Conservation (phyloP, 2,888 invertebrate genomes). For the Standfussiana lucernea region DNA sequence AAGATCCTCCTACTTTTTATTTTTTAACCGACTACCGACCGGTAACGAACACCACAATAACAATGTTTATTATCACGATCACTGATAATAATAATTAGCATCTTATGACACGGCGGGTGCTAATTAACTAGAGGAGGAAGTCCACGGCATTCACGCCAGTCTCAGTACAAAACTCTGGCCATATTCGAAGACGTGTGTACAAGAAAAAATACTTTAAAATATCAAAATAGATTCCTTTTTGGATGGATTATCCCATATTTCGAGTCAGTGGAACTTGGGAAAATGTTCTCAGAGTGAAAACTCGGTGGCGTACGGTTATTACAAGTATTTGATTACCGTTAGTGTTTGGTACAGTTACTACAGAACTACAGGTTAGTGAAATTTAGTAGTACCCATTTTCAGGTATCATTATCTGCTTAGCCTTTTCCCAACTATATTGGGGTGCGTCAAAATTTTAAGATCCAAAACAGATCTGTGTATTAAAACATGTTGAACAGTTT, state of each 20-base stretch:
- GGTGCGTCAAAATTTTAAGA: not conserved
- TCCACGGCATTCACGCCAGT: not conserved
- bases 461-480: not conserved
- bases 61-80: constrained; percentile 49
- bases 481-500: not conserved
- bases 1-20: too few relatives aligned
- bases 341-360: constrained; percentile 48
- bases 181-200: not conserved
- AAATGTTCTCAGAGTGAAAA: constrained; percentile 46
- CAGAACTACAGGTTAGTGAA: constrained; percentile 58
- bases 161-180: constrained; percentile 7
- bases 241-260: not conserved
- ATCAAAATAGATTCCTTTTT: constrained; percentile 38
- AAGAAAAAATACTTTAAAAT: constrained; percentile 6
- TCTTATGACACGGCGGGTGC: constrained; percentile 41
- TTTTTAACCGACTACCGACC: too few relatives aligned
- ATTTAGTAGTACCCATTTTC: not conserved
- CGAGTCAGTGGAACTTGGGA: constrained; percentile 1
- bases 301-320: constrained; percentile 66
- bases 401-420: not conserved
- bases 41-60: too few relatives aligned
- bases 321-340: constrained; percentile 58
- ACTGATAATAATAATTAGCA: constrained; percentile 47
- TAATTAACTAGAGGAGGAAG: constrained; percentile 46
- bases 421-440: not conserved